A percentile compares a stretch with the other conserved stretches of the same genome.
Evolutionary conservation across 2,797 vertebrate genomes (phyloP).

Genomic region (Setipinna tenuifilis): DNA sequence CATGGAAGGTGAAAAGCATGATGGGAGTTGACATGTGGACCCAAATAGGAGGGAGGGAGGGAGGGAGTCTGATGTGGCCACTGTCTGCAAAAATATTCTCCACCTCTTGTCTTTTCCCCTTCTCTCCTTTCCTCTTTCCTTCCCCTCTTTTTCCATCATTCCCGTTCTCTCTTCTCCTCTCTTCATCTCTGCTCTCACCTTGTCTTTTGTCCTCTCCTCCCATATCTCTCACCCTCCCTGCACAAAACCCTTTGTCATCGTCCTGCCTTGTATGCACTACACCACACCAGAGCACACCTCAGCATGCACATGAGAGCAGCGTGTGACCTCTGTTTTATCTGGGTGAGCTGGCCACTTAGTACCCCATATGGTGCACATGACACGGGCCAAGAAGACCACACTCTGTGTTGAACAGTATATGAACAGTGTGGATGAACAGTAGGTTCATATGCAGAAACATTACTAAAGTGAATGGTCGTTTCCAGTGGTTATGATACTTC

Average conservation of each 20-base stretch:
- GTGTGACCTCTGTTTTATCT: too few species aligned
- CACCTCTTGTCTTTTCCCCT: background rate
- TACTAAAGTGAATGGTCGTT: too few species aligned
- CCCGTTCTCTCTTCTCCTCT: background rate
- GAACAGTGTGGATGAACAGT: too few species aligned
- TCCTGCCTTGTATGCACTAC: background rate
- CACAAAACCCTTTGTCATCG: background rate
- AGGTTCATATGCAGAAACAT: too few species aligned
- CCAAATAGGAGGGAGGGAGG: background rate
- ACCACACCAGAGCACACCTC: background rate
- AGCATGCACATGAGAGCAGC: too few species aligned
- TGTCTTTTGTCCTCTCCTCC: background rate
- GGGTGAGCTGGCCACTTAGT: too few species aligned
- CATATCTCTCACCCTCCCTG: background rate
- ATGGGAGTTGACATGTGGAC: conserved; percentile 16
- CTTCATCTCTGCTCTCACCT: background rate
- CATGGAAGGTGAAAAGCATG: conserved; percentile 20
- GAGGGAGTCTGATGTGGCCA: background rate
- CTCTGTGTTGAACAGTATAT: too few species aligned
- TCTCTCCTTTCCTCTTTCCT: background rate
- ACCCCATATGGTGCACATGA: too few species aligned
- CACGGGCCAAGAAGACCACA: too few species aligned
- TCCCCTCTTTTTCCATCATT: background rate
- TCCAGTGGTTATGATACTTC: too few species aligned
- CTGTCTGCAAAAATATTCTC: background rate